Conservation (phyloP, 2,797 vertebrate genomes). For the Otus scops region DNA sequence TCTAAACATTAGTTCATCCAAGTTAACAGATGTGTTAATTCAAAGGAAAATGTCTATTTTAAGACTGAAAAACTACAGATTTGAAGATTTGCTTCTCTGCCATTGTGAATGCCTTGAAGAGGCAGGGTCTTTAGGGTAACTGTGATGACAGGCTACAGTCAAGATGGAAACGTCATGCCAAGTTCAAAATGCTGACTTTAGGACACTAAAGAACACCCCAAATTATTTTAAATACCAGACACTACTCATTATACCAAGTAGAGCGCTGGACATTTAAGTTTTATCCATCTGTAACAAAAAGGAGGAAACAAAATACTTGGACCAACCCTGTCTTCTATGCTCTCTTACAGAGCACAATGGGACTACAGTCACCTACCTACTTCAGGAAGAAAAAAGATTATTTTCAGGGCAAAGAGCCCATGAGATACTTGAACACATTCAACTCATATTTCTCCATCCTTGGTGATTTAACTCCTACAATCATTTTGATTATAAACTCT, state of each 20-base stretch:
- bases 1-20: not conserved
- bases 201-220: not conserved
- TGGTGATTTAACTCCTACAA: not conserved
- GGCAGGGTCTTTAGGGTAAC: not conserved
- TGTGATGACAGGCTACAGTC: not conserved
- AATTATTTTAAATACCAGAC: not conserved
- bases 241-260: not conserved
- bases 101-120: not conserved
- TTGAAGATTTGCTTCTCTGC: not conserved
- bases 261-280: not conserved
- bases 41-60: not conserved
- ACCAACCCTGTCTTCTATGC: not conserved
- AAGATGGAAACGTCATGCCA: not conserved
- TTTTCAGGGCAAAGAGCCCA: not conserved
- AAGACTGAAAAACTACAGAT: not conserved
- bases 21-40: not conserved
- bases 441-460: not conserved
- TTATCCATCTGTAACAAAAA: not conserved
- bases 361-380: not conserved
- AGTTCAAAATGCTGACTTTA: not conserved
- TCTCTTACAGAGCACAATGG: not conserved
- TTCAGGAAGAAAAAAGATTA: not conserved
- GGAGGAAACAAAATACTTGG: not conserved
- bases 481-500: not conserved
- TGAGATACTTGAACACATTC: not conserved